phyloP scores from a whole-genome alignment of 2,113 vertebrate species.

The Corythaixoides concolor region DNA sequence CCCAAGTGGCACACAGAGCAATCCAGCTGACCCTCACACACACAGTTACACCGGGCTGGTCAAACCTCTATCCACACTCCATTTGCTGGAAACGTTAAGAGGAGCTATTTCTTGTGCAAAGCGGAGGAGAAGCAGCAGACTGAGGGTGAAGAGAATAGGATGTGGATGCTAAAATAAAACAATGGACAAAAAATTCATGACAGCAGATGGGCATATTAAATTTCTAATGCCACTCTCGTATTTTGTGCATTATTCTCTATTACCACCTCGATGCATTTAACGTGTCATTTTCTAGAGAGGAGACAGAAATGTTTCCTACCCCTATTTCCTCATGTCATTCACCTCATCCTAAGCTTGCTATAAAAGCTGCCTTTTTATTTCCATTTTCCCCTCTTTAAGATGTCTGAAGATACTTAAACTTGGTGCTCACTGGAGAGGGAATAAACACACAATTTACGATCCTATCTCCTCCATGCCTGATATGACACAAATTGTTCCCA shows the following conservation, averaged over 20 bases:
- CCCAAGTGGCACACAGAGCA: rapidly evolving
- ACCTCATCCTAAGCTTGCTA: neutral
- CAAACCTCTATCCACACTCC: neutral
- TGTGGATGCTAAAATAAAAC: neutral
- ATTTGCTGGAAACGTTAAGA: neutral
- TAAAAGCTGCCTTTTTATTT: slow-evolving; percentile 40
- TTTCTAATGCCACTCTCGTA: neutral
- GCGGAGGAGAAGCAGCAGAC: neutral
- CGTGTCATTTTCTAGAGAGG: neutral
- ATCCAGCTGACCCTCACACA: neutral
- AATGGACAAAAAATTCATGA: neutral
- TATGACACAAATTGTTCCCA: neutral
- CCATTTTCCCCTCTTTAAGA: slow-evolving; percentile 18
- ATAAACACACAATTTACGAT: slow-evolving; percentile 27
- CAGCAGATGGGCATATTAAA: neutral
- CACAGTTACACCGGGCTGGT: no score
- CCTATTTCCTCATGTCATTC: neutral
- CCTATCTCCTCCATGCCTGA: neutral
- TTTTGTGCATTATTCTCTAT: neutral
- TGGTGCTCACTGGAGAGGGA: neutral
- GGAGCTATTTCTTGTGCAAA: neutral
- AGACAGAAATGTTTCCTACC: slow-evolving; percentile 3
- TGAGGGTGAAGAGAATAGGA: neutral
- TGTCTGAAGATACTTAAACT: slow-evolving; percentile 6
- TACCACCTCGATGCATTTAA: neutral